Conservation (phyloP, 2,113 vertebrate genomes). For the Pelecanus crispus region DNA sequence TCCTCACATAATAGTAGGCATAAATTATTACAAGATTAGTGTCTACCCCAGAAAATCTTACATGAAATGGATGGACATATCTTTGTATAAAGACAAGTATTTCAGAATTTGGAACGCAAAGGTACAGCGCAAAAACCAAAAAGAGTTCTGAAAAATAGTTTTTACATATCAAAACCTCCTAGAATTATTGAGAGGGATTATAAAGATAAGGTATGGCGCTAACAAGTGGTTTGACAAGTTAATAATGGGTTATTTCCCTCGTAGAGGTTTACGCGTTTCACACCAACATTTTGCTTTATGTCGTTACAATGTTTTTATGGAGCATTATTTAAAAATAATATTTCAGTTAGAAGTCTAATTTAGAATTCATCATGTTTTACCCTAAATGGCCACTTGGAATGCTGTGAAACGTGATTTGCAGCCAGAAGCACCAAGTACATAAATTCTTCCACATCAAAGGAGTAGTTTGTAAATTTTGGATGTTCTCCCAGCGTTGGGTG, state of each 20-base stretch:
- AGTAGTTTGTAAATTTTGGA: slow-evolving; percentile 97
- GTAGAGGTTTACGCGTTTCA: background rate
- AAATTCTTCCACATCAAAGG: slow-evolving; percentile 92
- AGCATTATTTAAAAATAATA: background rate
- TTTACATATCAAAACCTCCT: background rate
- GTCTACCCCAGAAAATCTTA: background rate
- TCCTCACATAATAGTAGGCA: background rate
- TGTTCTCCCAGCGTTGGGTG: slow-evolving; percentile 96
- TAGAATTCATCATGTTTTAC: slow-evolving; percentile 86
- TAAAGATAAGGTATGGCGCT: background rate
- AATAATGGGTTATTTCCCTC: background rate
- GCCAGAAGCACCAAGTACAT: slow-evolving; percentile 88
- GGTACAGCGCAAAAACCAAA: slow-evolving; percentile 28
- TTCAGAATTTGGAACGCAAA: background rate
- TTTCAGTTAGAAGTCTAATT: background rate
- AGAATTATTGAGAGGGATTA: background rate
- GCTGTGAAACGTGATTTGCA: slow-evolving; percentile 80
- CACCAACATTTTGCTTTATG: background rate
- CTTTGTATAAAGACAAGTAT: background rate
- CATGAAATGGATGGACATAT: slow-evolving; percentile 45
- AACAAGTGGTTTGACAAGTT: background rate
- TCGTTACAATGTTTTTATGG: background rate
- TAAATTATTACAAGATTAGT: background rate
- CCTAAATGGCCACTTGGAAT: slow-evolving; percentile 82
- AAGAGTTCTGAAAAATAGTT: slow-evolving; percentile 3